Percentiles rank a stretch among this genome's conserved stretches.
These are phyloP conservation scores for Bufo bufo DNA, from an alignment of 2,113 vertebrate genomes.

Conservation along the genomic window DNA sequence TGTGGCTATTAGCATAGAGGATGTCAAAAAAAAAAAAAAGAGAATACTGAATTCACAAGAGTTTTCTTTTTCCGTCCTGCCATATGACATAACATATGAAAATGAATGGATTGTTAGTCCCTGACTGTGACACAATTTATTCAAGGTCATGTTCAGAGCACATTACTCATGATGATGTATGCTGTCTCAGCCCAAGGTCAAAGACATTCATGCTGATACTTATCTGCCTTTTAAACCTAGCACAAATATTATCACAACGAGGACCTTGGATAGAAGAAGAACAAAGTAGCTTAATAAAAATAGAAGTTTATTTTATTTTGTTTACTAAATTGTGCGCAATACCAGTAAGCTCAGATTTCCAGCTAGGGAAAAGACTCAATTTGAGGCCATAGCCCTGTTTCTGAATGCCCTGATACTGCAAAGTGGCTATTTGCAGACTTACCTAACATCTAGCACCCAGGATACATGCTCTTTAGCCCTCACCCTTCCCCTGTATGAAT, in stretches of 20 bases:
- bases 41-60: neutral
- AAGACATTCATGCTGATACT: slow-evolving; percentile 42
- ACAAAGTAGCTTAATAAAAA: neutral
- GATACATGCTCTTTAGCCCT: too few species aligned
- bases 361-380: neutral
- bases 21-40: neutral
- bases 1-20: neutral
- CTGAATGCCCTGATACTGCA: too few species aligned
- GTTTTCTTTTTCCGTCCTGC: neutral
- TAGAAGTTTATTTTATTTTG: neutral
- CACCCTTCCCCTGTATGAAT: too few species aligned
- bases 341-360: neutral
- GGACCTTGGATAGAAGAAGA: neutral
- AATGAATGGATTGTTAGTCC: slow-evolving; percentile 6
- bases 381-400: too few species aligned
- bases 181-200: slow-evolving; percentile 42
- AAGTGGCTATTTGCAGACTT: too few species aligned
- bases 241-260: slow-evolving; percentile 10
- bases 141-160: slow-evolving; percentile 35
- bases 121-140: slow-evolving; percentile 14
- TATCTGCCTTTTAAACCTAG: slow-evolving; percentile 18
- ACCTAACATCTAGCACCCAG: too few species aligned
- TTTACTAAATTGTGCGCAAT: neutral
- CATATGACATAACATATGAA: slow-evolving; percentile 26
- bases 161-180: slow-evolving; percentile 42